These are phyloP conservation scores for Bombus balteatus DNA, from an alignment of 1,140 invertebrate genomes.

Conservation along the genomic window DNA sequence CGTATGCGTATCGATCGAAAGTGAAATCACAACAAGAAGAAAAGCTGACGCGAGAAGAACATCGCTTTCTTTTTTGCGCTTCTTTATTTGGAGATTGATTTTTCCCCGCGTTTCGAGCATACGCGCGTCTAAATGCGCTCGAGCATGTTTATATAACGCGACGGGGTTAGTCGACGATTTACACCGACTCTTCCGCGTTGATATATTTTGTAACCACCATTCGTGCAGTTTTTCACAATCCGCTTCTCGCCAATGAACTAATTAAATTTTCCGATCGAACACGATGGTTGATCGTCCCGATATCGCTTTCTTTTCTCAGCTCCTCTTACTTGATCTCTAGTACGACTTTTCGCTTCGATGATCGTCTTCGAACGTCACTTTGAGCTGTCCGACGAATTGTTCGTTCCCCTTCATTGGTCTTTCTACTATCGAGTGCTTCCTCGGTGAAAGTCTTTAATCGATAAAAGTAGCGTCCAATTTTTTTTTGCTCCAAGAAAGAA, in stretches of 20 bases:
- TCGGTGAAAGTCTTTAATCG: slow-evolving; percentile 12
- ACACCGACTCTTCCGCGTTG: slow-evolving; percentile 34
- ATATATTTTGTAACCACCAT: background rate
- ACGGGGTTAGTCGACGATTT: slow-evolving; percentile 2
- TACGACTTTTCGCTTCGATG: background rate
- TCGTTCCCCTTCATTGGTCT: slow-evolving; percentile 10
- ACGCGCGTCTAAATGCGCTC: background rate
- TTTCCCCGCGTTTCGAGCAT: background rate
- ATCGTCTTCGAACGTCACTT: background rate
- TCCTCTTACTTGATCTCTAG: background rate
- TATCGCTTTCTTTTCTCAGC: slow-evolving; percentile 17
- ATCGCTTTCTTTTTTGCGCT: slow-evolving; percentile 6
- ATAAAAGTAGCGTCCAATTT: background rate
- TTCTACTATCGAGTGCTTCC: background rate
- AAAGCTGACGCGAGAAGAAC: slow-evolving; percentile 44
- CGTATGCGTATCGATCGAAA: slow-evolving; percentile 58
- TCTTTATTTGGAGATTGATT: slow-evolving; percentile 48
- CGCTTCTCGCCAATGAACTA: background rate
- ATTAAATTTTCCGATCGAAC: background rate
- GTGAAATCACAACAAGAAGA: slow-evolving; percentile 61
- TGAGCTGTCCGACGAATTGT: background rate
- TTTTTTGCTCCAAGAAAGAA: background rate
- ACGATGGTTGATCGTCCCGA: background rate
- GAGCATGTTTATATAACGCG: background rate
- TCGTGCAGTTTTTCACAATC: background rate